These are phyloP conservation scores for Plestiodon gilberti DNA, from an alignment of 2,113 vertebrate species.

Conservation along the genomic window DNA sequence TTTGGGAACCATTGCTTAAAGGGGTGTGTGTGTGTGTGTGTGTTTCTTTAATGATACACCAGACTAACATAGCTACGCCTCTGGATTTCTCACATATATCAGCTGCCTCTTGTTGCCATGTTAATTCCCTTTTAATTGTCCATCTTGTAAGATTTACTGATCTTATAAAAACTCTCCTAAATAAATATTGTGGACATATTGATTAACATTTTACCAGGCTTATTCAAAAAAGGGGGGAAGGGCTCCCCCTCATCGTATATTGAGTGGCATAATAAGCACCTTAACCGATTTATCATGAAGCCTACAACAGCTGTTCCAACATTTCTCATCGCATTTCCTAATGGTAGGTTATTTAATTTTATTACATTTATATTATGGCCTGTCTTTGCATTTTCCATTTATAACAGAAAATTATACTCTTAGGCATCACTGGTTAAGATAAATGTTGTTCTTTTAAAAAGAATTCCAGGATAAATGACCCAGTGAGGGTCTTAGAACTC, in stretches of 20 bases:
- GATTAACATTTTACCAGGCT: not conserved
- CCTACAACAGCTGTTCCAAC: slow-evolving; percentile 43
- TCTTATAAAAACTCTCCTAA: slow-evolving; percentile 6
- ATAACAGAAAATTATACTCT: slow-evolving; percentile 41
- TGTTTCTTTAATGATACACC: too few species aligned
- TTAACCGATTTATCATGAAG: slow-evolving; percentile 8
- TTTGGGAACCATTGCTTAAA: too few species aligned
- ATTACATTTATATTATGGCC: slow-evolving; percentile 34
- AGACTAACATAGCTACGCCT: not conserved
- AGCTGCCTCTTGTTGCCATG: not conserved
- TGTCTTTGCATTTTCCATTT: slow-evolving; percentile 60
- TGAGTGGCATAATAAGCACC: slow-evolving; percentile 10
- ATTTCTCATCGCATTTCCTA: slow-evolving; percentile 33
- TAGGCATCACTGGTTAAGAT: slow-evolving; percentile 47
- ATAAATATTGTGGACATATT: not conserved
- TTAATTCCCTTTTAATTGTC: not conserved
- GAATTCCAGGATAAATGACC: slow-evolving; percentile 54
- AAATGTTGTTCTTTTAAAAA: slow-evolving; percentile 58
- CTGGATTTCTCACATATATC: slow-evolving; percentile 5
- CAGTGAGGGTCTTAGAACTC: slow-evolving; percentile 23
- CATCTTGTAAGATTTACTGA: slow-evolving; percentile 7
- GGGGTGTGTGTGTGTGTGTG: too few species aligned
- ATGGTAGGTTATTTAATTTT: slow-evolving; percentile 34
- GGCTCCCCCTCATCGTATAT: not conserved
- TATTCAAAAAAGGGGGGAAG: not conserved